Conservation (phyloP, 2,888 invertebrate species). For the Cephalotes varians region DNA sequence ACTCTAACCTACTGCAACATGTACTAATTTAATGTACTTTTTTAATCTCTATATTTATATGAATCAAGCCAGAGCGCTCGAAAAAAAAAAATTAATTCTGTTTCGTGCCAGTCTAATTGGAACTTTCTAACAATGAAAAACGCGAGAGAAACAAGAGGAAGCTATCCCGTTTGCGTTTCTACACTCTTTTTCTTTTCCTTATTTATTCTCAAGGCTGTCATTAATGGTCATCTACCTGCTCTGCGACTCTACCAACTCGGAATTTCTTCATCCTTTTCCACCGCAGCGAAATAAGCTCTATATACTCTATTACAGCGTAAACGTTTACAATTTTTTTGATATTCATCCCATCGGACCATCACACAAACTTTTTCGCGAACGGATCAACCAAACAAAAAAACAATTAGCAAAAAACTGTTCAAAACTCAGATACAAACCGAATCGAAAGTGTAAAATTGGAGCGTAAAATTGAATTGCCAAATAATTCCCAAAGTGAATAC, state of each 20-base stretch:
- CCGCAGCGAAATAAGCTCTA: constrained; percentile 5
- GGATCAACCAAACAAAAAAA: neutral
- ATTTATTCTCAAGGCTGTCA: constrained; percentile 42
- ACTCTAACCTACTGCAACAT: neutral
- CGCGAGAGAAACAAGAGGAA: constrained; percentile 27
- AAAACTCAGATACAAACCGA: too few relatives aligned
- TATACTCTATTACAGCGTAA: neutral
- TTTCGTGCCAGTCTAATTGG: neutral
- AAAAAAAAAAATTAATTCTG: constrained; percentile 13
- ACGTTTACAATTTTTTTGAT: neutral
- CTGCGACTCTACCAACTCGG: constrained; percentile 21
- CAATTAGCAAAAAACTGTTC: too few relatives aligned
- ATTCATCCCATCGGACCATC: neutral
- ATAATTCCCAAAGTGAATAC: neutral
- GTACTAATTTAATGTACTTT: neutral
- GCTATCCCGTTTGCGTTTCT: constrained; percentile 6
- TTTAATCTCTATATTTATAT: neutral
- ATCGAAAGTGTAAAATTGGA: neutral
- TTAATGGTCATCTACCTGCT: constrained; percentile 45
- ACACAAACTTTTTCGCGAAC: neutral
- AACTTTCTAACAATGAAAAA: constrained; percentile 9
- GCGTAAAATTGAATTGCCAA: neutral
- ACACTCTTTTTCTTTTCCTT: constrained; percentile 34
- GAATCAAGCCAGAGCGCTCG: neutral
- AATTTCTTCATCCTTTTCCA: constrained; percentile 35